Percentiles rank a stretch among this genome's conserved stretches.
Conservation (phyloP, 2,797 vertebrate genomes). For the Hozukius guyotensis region DNA sequence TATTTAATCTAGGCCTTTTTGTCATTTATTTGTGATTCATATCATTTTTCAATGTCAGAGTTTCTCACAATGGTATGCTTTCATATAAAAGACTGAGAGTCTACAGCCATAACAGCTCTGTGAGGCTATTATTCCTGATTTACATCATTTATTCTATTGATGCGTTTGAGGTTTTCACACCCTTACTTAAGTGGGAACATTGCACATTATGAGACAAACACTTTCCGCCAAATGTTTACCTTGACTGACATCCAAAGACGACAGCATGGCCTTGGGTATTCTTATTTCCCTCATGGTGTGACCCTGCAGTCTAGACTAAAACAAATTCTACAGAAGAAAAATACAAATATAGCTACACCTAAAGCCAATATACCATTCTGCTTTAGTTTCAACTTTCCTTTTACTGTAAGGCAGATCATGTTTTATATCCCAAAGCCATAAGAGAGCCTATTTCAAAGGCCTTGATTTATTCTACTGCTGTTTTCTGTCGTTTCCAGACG, state of each 20-base stretch:
- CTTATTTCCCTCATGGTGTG: background rate
- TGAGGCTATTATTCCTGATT: background rate
- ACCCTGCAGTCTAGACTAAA: constrained; percentile 3
- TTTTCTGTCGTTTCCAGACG: constrained; percentile 47
- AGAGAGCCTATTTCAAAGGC: constrained; percentile 36
- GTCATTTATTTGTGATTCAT: background rate
- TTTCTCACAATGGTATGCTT: background rate
- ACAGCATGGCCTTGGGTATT: background rate
- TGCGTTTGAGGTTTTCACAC: background rate
- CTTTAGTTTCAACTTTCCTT: constrained; percentile 57
- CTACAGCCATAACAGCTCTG: background rate
- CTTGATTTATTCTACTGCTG: constrained; percentile 55
- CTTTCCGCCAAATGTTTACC: background rate
- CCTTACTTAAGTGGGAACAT: background rate
- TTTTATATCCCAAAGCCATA: constrained; percentile 46
- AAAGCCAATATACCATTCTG: constrained; percentile 33
- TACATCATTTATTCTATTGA: background rate
- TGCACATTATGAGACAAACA: background rate
- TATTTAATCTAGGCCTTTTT: background rate
- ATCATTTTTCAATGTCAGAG: background rate
- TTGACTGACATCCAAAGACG: background rate
- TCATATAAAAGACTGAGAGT: background rate
- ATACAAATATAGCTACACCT: constrained; percentile 26
- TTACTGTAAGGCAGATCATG: constrained; percentile 62
- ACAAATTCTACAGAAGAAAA: background rate